Base-by-base conservation (phyloP, 1,140 invertebrate genomes). In the Scaptomyza pallida region DNA sequence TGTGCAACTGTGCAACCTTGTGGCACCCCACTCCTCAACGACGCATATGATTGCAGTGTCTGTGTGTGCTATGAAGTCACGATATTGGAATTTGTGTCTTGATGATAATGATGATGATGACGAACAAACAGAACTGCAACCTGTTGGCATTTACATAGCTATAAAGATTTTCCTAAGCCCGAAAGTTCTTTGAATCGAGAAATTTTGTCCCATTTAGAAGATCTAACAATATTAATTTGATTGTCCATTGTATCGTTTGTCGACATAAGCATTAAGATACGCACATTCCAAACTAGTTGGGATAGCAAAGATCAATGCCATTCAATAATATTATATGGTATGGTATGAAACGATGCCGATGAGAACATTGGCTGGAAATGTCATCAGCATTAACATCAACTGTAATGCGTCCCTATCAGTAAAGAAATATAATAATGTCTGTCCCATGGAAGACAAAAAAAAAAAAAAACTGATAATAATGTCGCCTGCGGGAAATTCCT, bases 401-500 rank as follows among this genome's bases (percentile, higher is more conserved):
- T 47, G 56, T 23, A 59, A 12, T 37, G 59, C 35, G 23, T 2
- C 12, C 44, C 59, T 69, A 69, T 69, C 59, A 47, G 50, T 16
- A 26, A 30, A 43, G 37, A 37, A 37, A 37, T 35, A 47, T 56
- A 62, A 62, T 60, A 47, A 43, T 44, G 48, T 70, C 26, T 55
- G 54, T 60, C 48, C 50, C 55, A 41, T 70, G n/a, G n/a, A n/a
- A n/a, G n/a, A 72, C 8, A 30, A 30, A 30, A 30, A 30, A 30
- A 30, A 8, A 30, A 5, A 30, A 78, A 63, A 68, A 88, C 78
- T 88, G 82, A 88, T 88, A 88, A 88, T 88, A 88, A 88, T 88
- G 82, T 88, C 82, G 82, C 82, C 82, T 88, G 75, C 71, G 78
- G 74, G 82, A 88, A 86, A 88, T 88, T 88, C 82, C 82, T 88